Evolutionary conservation across 2,113 vertebrate species (phyloP), one percentile per base, ranked within the genome.

Genomic region (Macaca fascicularis): DNA sequence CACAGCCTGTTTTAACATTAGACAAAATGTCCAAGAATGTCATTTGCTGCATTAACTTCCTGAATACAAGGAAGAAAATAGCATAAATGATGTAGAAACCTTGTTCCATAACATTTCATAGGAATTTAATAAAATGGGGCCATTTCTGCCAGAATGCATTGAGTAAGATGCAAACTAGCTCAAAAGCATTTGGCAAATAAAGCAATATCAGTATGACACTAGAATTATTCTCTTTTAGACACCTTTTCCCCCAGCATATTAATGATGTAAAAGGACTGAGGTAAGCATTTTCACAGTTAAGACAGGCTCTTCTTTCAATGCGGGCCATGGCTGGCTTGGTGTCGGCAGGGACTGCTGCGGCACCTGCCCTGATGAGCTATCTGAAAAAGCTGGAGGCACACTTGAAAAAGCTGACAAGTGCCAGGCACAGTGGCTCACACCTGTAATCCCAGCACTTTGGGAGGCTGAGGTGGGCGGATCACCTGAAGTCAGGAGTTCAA

Each of bases 151-250:
- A 14, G 0, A 1, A 16, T 0, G 32, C 40, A 25, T 9, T 8
- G 27, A 25, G 3, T 14, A 22, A 45, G 32, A 38, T 10, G 57
- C 19, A 48, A 8, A 72, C 10, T 6, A 59, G 80, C 40, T 35
- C 70, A 16, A 25, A 43, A n/a, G 52, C 19, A 9, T 0, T 1
- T 27, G 10, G 61, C 16, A 35, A 27, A 13, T 61, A 32, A 8
- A 72, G 20, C 2, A 25, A 2, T 0, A 1, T 40, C 10, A 38
- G 72, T 2, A 7, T 2, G 23, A 4, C 32, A 1, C 7, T 12
- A 27, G 57, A 12, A 57, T 12, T 3, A 8, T n/a, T 38, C 48
- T 52, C 14, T 3, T 30, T 25, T 1, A 43, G 89, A 61, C 20
- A 32, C 7, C 1, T 11, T 38, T 61, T 3, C 67, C 67, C 40